Percentiles rank a stretch among this genome's conserved stretches.
phyloP scores from a whole-genome alignment of 2,797 vertebrate species.

The Mycteria americana region DNA sequence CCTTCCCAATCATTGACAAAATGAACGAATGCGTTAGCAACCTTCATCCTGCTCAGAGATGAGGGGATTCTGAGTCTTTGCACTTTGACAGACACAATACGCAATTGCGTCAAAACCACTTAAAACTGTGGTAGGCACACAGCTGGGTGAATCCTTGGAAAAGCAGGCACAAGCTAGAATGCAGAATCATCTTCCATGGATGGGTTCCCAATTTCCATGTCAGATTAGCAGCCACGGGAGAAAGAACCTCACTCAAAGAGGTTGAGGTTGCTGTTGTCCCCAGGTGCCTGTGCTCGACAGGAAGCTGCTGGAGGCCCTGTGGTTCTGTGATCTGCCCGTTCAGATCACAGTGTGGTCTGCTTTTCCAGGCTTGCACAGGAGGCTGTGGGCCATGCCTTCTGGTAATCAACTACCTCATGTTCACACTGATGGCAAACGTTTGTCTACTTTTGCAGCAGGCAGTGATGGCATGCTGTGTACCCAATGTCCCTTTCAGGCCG shows the following conservation, averaged over 20 bases:
- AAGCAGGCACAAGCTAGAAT: neutral
- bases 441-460: neutral
- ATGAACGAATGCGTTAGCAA: neutral
- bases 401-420: neutral
- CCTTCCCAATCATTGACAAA: accelerated
- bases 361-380: neutral
- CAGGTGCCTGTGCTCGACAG: neutral
- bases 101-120: neutral
- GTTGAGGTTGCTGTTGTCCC: neutral
- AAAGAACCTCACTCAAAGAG: neutral
- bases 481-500: neutral
- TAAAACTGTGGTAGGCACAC: neutral
- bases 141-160: neutral
- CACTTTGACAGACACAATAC: neutral
- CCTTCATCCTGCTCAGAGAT: neutral
- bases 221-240: neutral
- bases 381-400: neutral
- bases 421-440: neutral
- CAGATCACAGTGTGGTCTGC: neutral
- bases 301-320: neutral
- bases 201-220: neutral
- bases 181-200: neutral
- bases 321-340: neutral
- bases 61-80: neutral
- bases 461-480: neutral